phyloP scores from a whole-genome alignment of 2,888 invertebrate genomes.

The Drosophila lutescens region DNA sequence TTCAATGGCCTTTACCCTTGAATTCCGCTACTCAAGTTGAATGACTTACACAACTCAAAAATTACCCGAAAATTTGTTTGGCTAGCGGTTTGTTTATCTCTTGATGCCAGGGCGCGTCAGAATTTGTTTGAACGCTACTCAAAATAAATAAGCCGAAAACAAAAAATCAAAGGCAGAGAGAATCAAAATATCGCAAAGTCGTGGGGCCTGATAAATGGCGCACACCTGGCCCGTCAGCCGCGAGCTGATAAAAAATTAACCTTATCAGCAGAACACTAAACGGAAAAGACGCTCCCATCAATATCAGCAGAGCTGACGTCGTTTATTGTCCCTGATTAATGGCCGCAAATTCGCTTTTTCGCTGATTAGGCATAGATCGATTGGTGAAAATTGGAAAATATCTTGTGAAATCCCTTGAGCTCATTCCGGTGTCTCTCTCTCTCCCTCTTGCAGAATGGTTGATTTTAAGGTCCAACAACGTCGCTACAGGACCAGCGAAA shows the following conservation, averaged over 20 bases:
- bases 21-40: constrained; percentile 31
- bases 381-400: constrained; percentile 7
- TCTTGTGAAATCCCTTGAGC: constrained; percentile 3
- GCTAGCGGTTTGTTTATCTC: constrained; percentile 35
- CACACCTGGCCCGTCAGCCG: constrained; percentile 55
- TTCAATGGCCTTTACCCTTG: constrained; percentile 39
- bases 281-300: constrained; percentile 42
- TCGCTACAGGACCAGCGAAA: constrained; percentile 79
- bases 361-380: constrained; percentile 21
- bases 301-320: constrained; percentile 41
- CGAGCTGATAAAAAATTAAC: constrained; percentile 52
- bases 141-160: constrained; percentile 25
- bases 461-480: constrained; percentile 81
- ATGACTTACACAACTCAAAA: constrained; percentile 33
- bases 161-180: constrained; percentile 14
- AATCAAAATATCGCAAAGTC: constrained; percentile 9
- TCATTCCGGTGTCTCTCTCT: background rate
- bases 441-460: constrained; percentile 66
- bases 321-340: constrained; percentile 49
- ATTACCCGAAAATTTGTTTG: constrained; percentile 15
- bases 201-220: constrained; percentile 53
- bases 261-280: constrained; percentile 49
- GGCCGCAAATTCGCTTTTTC: constrained; percentile 11
- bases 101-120: constrained; percentile 25
- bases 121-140: constrained; percentile 21